Base-by-base conservation (phyloP, 2,797 vertebrate species). In the Hapalemur alaotrensis region DNA sequence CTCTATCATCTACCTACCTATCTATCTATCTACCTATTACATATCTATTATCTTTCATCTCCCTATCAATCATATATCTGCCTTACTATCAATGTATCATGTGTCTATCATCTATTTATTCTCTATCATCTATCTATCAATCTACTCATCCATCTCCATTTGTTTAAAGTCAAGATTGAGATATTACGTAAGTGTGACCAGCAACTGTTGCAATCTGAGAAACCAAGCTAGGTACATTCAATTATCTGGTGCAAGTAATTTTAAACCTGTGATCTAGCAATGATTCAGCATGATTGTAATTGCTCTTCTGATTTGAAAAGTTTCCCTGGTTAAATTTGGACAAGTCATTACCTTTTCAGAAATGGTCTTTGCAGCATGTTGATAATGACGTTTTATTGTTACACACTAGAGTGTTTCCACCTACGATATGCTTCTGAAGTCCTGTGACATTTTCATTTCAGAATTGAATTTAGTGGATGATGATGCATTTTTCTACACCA, bases 201-300 rank as follows among this genome's bases (percentile, higher is more conserved):
- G 32, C 5, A 6, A 1, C 28, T 4, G 1, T 4, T 5, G 3
- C 20, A 0, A 0, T 35, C 41, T 10, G 65, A 25, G 73, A 20
- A 67, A 30, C 32, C 48, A n/a, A 7, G 9, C 5, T 13, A 15
- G 43, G 0, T 2, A 28, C 7, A 9, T 2, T 14, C 0, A 0
- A 0, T 9, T 9, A 3, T 35, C 9, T 10, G 0, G 2, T 13
- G 12, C 6, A 6, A 46, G 11, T 8, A 72, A 76, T 38, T 65
- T 38, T 30, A 11, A 23, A 4, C 2, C 7, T 32, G 2, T 2
- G 1, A 23, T 20, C 20, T 15, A n/a, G 13, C n/a, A 15, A 1
- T 65, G 23, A 12, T 14, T 41, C 52, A 9, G 38, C 20, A 28
- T 15, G 15, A n/a, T 2, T 7, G 9, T 17, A 7, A 41, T 52